Conservation (phyloP, 2,888 invertebrate species). For the Amorpha juglandis region DNA sequence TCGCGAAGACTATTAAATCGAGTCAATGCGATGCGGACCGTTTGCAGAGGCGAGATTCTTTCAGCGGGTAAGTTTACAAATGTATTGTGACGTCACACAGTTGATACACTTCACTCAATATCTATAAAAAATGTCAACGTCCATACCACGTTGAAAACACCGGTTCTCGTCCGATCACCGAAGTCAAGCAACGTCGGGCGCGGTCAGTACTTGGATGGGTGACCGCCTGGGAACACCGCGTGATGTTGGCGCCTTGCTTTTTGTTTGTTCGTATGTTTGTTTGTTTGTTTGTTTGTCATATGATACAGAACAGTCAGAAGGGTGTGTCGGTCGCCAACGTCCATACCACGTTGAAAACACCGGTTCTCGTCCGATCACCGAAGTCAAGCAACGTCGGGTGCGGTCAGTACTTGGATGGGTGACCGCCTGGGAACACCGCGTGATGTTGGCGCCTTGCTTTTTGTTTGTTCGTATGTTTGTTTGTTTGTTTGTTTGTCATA, state of each 20-base stretch:
- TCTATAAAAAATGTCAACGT: slow-evolving; percentile 28
- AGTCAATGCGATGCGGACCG: slow-evolving; percentile 49
- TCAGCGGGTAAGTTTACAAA: slow-evolving; percentile 11
- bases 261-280: background rate
- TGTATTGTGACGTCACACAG: slow-evolving; percentile 1
- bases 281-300: background rate
- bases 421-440: slow-evolving; percentile 73
- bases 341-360: slow-evolving; percentile 64
- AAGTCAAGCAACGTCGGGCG: slow-evolving; percentile 77
- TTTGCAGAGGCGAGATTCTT: slow-evolving; percentile 14
- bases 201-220: slow-evolving; percentile 76
- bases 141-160: slow-evolving; percentile 44
- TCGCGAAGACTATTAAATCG: slow-evolving; percentile 63
- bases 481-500: background rate
- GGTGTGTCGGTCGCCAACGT: slow-evolving; percentile 30
- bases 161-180: slow-evolving; percentile 82
- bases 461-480: background rate
- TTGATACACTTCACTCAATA: background rate
- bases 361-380: slow-evolving; percentile 77
- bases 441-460: slow-evolving; percentile 42
- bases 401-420: slow-evolving; percentile 76
- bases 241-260: slow-evolving; percentile 43
- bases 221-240: slow-evolving; percentile 73
- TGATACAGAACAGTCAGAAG: background rate
- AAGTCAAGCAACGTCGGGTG: slow-evolving; percentile 76